phyloP scores from a whole-genome alignment of 1,140 invertebrate species.

The Hydropsyche tenuis region DNA sequence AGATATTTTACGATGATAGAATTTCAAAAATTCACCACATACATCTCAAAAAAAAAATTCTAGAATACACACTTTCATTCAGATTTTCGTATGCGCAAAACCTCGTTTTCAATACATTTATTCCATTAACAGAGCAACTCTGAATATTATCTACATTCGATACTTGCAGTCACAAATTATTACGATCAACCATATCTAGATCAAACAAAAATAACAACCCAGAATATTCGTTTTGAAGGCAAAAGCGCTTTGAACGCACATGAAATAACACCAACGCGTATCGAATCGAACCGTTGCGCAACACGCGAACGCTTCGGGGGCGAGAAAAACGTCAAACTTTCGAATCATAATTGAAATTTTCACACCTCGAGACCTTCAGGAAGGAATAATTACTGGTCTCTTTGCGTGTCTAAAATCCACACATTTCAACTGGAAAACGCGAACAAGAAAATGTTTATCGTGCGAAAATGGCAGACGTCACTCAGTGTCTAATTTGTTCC shows the following conservation, averaged over 20 bases:
- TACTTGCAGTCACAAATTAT: too few relatives aligned
- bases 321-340: conserved; percentile 9
- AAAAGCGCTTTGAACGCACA: neutral
- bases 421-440: neutral
- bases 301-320: conserved; percentile 13
- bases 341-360: conserved; percentile 10
- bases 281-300: neutral
- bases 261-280: neutral
- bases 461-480: neutral
- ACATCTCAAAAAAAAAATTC: too few relatives aligned
- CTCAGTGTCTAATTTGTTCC: neutral
- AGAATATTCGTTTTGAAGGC: too few relatives aligned
- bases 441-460: neutral
- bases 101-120: too few relatives aligned
- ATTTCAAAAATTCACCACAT: too few relatives aligned
- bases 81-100: too few relatives aligned
- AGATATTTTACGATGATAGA: too few relatives aligned
- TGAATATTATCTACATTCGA: too few relatives aligned
- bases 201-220: too few relatives aligned
- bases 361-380: neutral
- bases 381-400: neutral
- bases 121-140: too few relatives aligned
- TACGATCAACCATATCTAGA: too few relatives aligned
- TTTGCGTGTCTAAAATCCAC: neutral
- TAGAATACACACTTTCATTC: too few relatives aligned